Evolutionary conservation across 2,888 invertebrate species (phyloP), one percentile per base, ranked within the genome.

Genomic region (Pammene aurita): DNA sequence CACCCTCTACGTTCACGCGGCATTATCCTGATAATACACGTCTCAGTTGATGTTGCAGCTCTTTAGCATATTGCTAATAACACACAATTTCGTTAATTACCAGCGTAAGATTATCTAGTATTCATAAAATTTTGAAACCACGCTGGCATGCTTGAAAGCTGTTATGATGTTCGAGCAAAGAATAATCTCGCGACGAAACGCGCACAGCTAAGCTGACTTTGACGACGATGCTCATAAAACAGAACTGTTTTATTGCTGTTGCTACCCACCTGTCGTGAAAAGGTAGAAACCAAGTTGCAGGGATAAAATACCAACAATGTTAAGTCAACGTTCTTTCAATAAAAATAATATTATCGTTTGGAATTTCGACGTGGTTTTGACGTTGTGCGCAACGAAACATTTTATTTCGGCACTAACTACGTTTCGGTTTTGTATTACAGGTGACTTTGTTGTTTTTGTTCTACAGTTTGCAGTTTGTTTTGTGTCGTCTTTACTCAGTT

Each of bases 201-300:
- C 73, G 76, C 75, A 66, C 72, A 72, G 73, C 81, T 78, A 78
- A 80, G 83, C 83, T 82, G 67, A 78, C 80, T 88, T 88, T 87
- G 84, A 88, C 84, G 79, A 76, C 74, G 84, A 84, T 79, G 79
- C 77, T 79, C 81, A 82, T 90, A 89, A 90, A 90, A 84, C 82
- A 76, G 76, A 82, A 84, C 80, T 82, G 81, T 85, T 89, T 89
- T 86, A 89, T 83, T 86, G 76, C 79, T 74, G 72, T 77, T 75
- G 72, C 77, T 73, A 78, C 74, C 76, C 80, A 82, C 81, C 80
- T 82, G 80, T 76, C 72, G 71, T 75, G 75, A 74, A 78, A 76
- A 73, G 52, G 71, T 68, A 67, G 72, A 72, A 73, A 73, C 69
- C 71, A 69, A 74, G 76, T 74, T 76, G 74, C 74, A 65, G 70